A percentile compares a stretch with the other conserved stretches of the same genome.
Conservation (phyloP, 1,140 invertebrate species). For the Tetraneura akinire region DNA sequence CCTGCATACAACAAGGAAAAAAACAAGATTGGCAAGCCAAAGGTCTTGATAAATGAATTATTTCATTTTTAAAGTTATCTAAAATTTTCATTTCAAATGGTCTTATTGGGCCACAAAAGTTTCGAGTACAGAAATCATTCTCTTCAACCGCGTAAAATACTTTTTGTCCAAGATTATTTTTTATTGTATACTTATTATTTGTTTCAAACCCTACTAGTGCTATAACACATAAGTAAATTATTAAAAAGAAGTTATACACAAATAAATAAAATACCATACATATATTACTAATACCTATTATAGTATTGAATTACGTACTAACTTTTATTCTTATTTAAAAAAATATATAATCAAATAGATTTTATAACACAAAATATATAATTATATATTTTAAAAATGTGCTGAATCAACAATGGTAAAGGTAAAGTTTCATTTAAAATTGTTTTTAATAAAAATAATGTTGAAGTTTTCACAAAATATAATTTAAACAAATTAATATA, state of each 20-base stretch:
- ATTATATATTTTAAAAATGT: no score
- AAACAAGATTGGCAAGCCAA: constrained; percentile 76
- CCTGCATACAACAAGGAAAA: constrained; percentile 84
- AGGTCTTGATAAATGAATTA: constrained; percentile 71
- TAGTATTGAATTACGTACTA: no score
- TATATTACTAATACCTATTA: no score
- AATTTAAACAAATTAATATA: no score
- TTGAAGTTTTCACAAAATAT: no score
- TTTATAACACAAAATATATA: no score
- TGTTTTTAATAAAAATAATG: no score
- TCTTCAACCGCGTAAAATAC: constrained; percentile 85
- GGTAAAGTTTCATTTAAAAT: no score
- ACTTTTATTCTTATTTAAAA: no score
- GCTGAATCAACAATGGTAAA: no score
- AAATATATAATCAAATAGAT: no score
- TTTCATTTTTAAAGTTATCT: constrained; percentile 76
- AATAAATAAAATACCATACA: no score
- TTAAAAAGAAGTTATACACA: background rate
- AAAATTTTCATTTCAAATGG: constrained; percentile 85
- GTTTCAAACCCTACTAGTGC: constrained; percentile 84
- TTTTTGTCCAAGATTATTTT: constrained; percentile 76
- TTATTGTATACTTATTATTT: constrained; percentile 84
- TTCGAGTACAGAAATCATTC: constrained; percentile 75
- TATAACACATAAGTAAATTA: constrained; percentile 56
- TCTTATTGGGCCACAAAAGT: constrained; percentile 75